These are phyloP conservation scores for Sarcophaga carnaria DNA, from an alignment of 2,888 invertebrate species.

Conservation along the genomic window DNA sequence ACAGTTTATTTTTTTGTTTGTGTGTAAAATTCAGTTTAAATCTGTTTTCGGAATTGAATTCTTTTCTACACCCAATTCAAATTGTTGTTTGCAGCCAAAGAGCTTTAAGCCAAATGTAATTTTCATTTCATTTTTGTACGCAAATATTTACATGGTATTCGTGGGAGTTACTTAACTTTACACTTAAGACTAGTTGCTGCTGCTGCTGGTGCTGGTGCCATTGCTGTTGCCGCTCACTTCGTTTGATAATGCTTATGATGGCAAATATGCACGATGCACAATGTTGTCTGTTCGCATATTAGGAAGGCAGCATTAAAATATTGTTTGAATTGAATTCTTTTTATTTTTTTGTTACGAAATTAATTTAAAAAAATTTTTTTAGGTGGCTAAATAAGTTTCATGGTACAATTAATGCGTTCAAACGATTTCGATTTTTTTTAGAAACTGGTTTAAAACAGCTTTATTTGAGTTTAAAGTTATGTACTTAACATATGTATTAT, in stretches of 20 bases:
- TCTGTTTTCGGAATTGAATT: not conserved
- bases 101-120: constrained; percentile 50
- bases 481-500: too few species aligned
- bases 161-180: constrained; percentile 57
- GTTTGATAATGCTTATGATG: not conserved
- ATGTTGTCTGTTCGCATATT: not conserved
- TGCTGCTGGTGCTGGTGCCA: not conserved
- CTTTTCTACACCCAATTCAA: constrained; percentile 3
- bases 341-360: not conserved
- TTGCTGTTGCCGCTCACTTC: not conserved
- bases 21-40: constrained; percentile 3
- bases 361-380: not conserved
- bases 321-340: not conserved
- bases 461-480: too few species aligned
- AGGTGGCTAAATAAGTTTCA: not conserved
- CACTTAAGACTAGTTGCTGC: constrained; percentile 50
- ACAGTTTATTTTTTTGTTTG: not conserved
- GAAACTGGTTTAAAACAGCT: too few species aligned
- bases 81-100: not conserved
- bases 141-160: constrained; percentile 61
- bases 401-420: too few species aligned
- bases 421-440: too few species aligned
- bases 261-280: not conserved
- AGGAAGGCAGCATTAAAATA: not conserved
- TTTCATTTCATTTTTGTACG: constrained; percentile 57